phyloP scores from a whole-genome alignment of 2,888 invertebrate genomes.

The Hirtodrosophila trivittata region DNA sequence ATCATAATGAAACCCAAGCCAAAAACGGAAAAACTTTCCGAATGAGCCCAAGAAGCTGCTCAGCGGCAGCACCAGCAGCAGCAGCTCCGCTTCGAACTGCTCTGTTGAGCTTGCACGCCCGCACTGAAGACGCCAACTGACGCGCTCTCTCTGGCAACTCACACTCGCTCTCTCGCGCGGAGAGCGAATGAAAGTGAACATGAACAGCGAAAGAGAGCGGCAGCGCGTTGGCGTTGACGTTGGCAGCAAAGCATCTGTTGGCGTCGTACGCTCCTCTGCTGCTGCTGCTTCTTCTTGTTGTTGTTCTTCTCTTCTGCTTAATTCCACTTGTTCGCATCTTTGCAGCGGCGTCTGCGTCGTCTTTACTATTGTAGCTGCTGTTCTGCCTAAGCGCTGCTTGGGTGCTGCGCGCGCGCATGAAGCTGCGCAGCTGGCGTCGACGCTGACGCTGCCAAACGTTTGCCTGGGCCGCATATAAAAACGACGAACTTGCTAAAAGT shows the following conservation, averaged over 20 bases:
- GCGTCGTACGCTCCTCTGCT: constrained; percentile 7
- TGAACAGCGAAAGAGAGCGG: constrained; percentile 56
- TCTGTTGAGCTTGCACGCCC: constrained; percentile 42
- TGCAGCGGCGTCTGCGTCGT: constrained; percentile 25
- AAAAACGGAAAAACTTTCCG: constrained; percentile 48
- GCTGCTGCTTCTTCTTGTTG: constrained; percentile 10
- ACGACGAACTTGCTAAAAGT: constrained; percentile 71
- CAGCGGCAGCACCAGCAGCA: constrained; percentile 3
- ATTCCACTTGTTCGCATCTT: constrained; percentile 74
- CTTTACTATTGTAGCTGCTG: constrained; percentile 39
- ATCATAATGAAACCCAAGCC: constrained; percentile 1
- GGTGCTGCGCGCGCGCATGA: constrained; percentile 21
- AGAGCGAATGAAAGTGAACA: constrained; percentile 9
- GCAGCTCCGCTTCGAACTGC: constrained; percentile 15
- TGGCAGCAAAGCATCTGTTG: constrained; percentile 35
- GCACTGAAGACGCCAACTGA: constrained; percentile 27
- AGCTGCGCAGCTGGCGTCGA: constrained; percentile 39
- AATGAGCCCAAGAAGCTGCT: constrained; percentile 14
- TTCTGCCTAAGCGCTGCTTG: constrained; percentile 24
- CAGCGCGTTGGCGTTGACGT: constrained; percentile 22
- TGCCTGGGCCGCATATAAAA: constrained; percentile 73
- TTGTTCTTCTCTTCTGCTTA: constrained; percentile 45
- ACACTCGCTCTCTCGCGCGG: neutral
- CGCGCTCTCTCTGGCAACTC: constrained; percentile 8
- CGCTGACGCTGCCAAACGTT: constrained; percentile 42